Evolutionary conservation across 2,797 vertebrate species (phyloP).

Genomic region (Acridotheres tristis): DNA sequence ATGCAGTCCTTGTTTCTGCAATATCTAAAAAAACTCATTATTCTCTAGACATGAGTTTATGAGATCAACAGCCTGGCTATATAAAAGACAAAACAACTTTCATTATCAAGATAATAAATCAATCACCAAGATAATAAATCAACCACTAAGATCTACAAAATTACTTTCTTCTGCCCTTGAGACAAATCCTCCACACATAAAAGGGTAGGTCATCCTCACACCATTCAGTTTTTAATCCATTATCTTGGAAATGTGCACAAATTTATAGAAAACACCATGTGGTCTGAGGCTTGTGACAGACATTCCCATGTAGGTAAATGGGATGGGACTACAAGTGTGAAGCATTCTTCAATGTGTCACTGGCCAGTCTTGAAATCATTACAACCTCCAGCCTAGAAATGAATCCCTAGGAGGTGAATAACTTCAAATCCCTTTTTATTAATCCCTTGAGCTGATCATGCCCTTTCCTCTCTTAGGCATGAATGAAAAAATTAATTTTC

Average conservation of each 20-base stretch:
- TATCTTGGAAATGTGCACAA: not conserved
- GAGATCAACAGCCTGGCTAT: not conserved
- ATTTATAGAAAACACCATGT: not conserved
- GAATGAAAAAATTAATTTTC: not conserved
- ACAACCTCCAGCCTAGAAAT: not conserved
- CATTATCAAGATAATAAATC: not conserved
- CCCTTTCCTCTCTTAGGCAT: not conserved
- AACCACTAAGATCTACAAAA: not conserved
- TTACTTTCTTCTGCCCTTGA: not conserved
- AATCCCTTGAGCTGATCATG: not conserved
- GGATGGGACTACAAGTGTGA: not conserved
- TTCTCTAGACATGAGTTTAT: not conserved
- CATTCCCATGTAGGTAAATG: not conserved
- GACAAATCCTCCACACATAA: not conserved
- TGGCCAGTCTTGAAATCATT: not conserved
- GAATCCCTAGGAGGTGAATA: not conserved
- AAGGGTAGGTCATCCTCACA: not conserved
- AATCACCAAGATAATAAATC: not conserved
- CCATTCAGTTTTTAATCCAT: not conserved
- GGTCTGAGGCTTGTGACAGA: not conserved
- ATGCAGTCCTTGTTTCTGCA: not conserved
- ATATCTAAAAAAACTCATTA: not conserved
- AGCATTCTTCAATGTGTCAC: not conserved
- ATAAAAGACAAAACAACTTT: not conserved
- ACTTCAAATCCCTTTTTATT: not conserved